phyloP scores from a whole-genome alignment of 2,888 invertebrate genomes.

The Nineta flava region DNA sequence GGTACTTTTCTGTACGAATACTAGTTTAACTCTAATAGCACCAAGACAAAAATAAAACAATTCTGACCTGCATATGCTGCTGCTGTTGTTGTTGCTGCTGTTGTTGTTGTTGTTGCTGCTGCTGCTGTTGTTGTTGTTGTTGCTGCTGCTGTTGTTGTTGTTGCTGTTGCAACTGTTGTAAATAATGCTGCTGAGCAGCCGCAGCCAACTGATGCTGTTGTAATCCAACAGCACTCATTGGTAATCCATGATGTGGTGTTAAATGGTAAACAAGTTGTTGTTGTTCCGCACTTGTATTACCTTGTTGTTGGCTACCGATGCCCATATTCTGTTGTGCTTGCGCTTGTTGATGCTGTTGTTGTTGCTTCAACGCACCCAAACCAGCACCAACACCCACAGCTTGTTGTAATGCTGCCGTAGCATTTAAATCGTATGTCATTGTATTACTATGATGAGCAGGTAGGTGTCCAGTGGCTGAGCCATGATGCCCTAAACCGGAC shows the following conservation, averaged over 20 bases:
- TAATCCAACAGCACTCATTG: neutral
- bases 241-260: constrained; percentile 11
- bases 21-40: no score
- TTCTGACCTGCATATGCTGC: constrained; percentile 19
- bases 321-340: constrained; percentile 19
- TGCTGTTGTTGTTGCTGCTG: constrained; percentile 27
- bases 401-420: constrained; percentile 5
- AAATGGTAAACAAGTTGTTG: constrained; percentile 32
- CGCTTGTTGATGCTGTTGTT: constrained; percentile 30
- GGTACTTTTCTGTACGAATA: no score
- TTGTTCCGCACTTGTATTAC: constrained; percentile 22
- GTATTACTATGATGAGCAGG: constrained; percentile 33
- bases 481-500: constrained; percentile 12
- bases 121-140: constrained; percentile 29
- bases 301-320: constrained; percentile 34
- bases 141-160: constrained; percentile 39
- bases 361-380: constrained; percentile 28
- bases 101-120: constrained; percentile 30
- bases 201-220: constrained; percentile 22
- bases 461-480: constrained; percentile 30
- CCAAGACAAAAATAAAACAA: constrained; percentile 6
- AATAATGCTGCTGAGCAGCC: constrained; percentile 27
- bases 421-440: constrained; percentile 11
- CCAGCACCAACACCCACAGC: constrained; percentile 3
- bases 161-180: constrained; percentile 37